Percentiles rank a stretch among this genome's conserved stretches.
Conservation (phyloP, 2,888 invertebrate species). For the Conomelus anceps region DNA sequence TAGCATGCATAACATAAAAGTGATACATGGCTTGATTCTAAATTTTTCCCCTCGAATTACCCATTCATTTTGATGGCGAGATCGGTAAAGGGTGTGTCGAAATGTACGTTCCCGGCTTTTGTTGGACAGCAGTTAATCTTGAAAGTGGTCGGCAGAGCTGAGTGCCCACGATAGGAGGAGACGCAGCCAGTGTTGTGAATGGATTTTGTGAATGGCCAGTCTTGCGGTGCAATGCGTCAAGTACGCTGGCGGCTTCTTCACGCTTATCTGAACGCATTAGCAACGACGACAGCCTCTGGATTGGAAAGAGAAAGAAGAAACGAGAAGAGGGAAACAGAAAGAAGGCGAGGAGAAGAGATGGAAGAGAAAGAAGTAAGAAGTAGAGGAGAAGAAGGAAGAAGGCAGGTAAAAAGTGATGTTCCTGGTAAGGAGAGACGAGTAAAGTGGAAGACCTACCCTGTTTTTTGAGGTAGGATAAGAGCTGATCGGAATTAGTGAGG, state of each 20-base stretch:
- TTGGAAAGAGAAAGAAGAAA: background rate
- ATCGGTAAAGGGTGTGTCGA: background rate
- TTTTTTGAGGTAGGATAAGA: background rate
- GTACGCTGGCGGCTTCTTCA: background rate
- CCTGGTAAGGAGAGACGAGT: background rate
- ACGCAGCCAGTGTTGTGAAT: background rate
- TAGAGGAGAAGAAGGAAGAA: no score
- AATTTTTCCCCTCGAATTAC: background rate
- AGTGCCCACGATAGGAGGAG: no score
- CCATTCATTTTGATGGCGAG: background rate
- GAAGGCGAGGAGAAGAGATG: no score
- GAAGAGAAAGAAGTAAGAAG: no score
- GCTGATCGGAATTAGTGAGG: background rate
- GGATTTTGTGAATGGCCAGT: background rate
- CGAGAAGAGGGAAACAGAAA: no score
- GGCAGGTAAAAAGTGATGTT: no score
- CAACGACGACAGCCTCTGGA: background rate
- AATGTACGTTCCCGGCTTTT: background rate
- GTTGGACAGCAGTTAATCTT: background rate
- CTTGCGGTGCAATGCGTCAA: background rate
- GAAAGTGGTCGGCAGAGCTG: no score
- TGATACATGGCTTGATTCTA: background rate
- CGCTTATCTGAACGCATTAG: background rate
- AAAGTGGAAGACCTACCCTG: background rate
- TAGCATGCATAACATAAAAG: background rate